Percentiles rank a stretch among this genome's conserved stretches.
Evolutionary conservation across 2,888 invertebrate genomes (phyloP).

Genomic region (Gymnosoma rotundatum): DNA sequence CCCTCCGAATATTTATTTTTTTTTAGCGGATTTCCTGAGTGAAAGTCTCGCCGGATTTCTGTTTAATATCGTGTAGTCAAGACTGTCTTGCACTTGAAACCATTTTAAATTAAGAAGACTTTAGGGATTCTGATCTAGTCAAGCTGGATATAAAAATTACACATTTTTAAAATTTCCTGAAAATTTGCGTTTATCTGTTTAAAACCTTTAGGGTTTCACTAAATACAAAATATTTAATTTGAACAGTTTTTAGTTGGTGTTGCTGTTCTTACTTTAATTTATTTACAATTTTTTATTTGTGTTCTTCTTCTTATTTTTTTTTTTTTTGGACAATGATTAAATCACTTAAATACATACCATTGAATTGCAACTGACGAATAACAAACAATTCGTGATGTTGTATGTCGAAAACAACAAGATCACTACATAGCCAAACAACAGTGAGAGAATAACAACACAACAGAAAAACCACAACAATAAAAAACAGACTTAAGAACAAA

Average conservation of each 20-base stretch:
- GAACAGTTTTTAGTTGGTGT: constrained; percentile 42
- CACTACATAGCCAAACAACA: constrained; percentile 62
- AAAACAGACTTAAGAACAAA: constrained; percentile 22
- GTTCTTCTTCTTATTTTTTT: constrained; percentile 4
- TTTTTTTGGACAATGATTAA: constrained; percentile 61
- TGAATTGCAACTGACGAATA: constrained; percentile 69
- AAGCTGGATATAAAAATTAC: no score
- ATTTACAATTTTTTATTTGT: not conserved
- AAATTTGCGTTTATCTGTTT: not conserved
- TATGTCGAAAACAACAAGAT: constrained; percentile 70
- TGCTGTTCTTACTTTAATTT: constrained; percentile 43
- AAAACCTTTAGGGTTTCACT: not conserved
- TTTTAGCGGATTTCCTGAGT: no score
- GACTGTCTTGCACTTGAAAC: no score
- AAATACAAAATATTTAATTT: constrained; percentile 35
- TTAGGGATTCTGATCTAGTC: no score
- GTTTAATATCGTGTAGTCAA: no score
- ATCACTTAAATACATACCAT: constrained; percentile 68
- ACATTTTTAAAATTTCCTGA: no score
- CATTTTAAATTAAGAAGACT: no score
- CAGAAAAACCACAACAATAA: constrained; percentile 34
- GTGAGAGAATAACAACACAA: constrained; percentile 54
- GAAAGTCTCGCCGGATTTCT: no score
- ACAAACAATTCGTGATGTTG: constrained; percentile 70
- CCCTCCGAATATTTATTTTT: no score